A percentile compares a stretch with the other conserved stretches of the same genome.
phyloP scores from a whole-genome alignment of 2,888 invertebrate genomes.

The Pardosa pseudoannulata region DNA sequence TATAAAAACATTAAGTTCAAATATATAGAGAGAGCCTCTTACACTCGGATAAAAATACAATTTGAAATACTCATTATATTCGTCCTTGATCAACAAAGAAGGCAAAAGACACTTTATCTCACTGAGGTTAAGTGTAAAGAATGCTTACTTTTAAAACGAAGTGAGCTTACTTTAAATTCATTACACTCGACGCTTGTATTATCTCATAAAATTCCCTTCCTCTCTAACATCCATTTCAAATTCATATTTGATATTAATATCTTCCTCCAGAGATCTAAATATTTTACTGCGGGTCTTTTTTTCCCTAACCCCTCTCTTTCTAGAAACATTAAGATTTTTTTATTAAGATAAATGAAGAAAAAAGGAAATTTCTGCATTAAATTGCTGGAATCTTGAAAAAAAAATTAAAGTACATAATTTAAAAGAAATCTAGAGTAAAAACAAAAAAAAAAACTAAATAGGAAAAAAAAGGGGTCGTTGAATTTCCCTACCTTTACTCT shows the following conservation, averaged over 20 bases:
- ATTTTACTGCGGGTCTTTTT: not conserved
- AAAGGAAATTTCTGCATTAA: not conserved
- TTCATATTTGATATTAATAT: not conserved
- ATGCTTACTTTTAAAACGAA: not conserved
- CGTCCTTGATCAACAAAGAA: no score
- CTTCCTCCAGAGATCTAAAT: not conserved
- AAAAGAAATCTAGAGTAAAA: conserved; percentile 5
- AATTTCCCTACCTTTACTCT: conserved; percentile 22
- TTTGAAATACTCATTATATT: no score
- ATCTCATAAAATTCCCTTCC: not conserved
- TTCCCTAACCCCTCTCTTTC: not conserved
- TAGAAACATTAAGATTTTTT: not conserved
- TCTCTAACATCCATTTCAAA: not conserved
- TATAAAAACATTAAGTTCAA: no score
- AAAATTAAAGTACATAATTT: not conserved
- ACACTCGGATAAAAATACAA: no score
- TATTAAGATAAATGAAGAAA: not conserved
- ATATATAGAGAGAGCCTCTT: no score
- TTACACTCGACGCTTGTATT: not conserved
- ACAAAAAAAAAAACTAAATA: not conserved
- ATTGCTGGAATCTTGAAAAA: not conserved
- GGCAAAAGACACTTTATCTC: no score
- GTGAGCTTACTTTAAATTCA: not conserved
- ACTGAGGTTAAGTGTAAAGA: not conserved
- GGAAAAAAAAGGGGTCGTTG: conserved; percentile 1